phyloP scores from a whole-genome alignment of 2,113 vertebrate genomes.

The Sylvilagus bachmani region DNA sequence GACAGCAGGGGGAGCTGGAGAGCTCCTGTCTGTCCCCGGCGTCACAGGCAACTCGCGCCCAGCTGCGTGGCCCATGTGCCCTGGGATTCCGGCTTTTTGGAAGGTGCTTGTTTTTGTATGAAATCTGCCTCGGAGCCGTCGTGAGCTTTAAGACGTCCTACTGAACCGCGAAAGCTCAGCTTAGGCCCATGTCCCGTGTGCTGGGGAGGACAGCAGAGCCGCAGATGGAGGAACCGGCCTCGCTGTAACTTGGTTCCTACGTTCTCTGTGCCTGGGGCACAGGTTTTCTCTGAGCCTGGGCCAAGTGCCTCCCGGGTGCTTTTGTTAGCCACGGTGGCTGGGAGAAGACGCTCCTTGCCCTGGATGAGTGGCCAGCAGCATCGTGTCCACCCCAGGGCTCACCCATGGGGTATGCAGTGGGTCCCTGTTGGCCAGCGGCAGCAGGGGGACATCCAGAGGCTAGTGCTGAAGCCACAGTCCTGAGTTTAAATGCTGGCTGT shows the following conservation, averaged over 20 bases:
- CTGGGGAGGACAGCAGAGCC: neutral
- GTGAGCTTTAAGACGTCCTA: neutral
- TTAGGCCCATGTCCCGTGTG: neutral
- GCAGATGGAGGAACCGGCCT: neutral
- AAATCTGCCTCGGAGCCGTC: neutral
- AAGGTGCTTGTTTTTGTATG: neutral
- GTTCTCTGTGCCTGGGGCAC: neutral
- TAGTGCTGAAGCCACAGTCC: neutral
- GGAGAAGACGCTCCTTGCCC: neutral
- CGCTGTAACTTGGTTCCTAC: too few species aligned
- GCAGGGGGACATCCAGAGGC: neutral
- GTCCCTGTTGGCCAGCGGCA: neutral
- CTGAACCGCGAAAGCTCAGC: neutral
- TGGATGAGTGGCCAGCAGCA: neutral
- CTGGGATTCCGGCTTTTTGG: neutral
- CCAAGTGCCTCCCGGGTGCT: neutral
- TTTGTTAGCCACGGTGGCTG: neutral
- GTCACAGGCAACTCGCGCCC: neutral
- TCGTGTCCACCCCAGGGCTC: neutral
- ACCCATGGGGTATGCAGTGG: fast-evolving
- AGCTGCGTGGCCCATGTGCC: fast-evolving
- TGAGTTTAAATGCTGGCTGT: neutral
- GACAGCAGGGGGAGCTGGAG: neutral
- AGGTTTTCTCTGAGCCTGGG: neutral
- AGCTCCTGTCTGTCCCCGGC: neutral